A percentile compares a stretch with the other conserved stretches of the same genome.
Evolutionary conservation across 1,140 invertebrate genomes (phyloP).

Genomic region (Euura lappo): DNA sequence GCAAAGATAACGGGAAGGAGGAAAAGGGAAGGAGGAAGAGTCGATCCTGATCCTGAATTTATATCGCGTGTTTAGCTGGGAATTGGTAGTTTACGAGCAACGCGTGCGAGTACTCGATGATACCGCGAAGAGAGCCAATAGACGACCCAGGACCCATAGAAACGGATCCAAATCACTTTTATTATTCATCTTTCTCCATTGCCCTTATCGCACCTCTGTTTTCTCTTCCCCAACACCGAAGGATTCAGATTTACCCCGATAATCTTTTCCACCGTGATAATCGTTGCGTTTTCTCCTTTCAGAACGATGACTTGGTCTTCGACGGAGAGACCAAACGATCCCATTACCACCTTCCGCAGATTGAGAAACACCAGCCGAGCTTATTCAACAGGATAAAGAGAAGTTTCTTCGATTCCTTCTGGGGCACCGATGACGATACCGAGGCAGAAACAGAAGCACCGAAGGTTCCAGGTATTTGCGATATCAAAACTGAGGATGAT

Average conservation of each 20-base stretch:
- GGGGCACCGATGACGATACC: too few species aligned
- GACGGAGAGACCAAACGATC: constrained; percentile 31
- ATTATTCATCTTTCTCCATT: constrained; percentile 2
- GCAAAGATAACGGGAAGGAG: too few species aligned
- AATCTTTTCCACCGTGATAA: neutral
- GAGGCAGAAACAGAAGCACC: neutral
- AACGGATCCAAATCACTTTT: neutral
- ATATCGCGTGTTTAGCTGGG: constrained; percentile 58
- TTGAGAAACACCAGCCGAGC: constrained; percentile 29
- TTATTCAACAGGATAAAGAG: constrained; percentile 47
- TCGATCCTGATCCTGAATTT: constrained; percentile 53
- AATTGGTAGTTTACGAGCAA: constrained; percentile 59
- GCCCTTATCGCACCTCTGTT: neutral
- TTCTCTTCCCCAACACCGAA: neutral
- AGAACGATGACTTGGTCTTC: constrained; percentile 56
- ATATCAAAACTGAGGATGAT: too few species aligned
- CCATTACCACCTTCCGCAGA: constrained; percentile 29
- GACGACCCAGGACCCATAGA: neutral
- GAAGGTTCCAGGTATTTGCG: too few species aligned
- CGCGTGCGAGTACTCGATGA: constrained; percentile 48
- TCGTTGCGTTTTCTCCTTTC: constrained; percentile 26
- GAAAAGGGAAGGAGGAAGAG: too few species aligned
- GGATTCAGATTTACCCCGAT: neutral
- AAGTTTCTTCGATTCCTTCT: constrained; percentile 25
- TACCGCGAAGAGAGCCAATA: neutral